phyloP scores from a whole-genome alignment of 2,888 invertebrate species.

The Micoletzkya japonica region DNA sequence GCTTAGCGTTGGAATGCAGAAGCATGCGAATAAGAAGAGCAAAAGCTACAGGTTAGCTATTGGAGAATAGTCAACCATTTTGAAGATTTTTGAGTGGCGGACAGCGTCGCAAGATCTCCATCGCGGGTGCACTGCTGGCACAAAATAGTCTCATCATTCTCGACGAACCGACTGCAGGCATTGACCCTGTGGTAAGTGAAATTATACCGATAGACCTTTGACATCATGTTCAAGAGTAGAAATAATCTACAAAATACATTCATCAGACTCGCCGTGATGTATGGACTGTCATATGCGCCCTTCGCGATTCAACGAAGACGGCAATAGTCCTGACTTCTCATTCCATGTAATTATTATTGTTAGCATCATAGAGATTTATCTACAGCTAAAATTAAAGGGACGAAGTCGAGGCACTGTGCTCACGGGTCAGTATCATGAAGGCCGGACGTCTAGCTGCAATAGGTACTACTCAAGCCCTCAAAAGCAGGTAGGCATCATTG shows the following conservation, averaged over 20 bases:
- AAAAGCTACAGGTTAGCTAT: constrained; percentile 32
- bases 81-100: constrained; percentile 70
- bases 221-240: background rate
- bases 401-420: constrained; percentile 56
- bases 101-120: constrained; percentile 79
- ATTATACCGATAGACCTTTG: no score
- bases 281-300: constrained; percentile 63
- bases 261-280: constrained; percentile 72
- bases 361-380: no score
- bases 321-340: constrained; percentile 68
- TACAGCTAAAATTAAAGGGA: constrained; percentile 25
- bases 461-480: constrained; percentile 57
- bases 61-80: background rate
- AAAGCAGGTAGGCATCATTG: no score
- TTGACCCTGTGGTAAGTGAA: constrained; percentile 69
- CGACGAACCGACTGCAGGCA: constrained; percentile 65
- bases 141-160: constrained; percentile 75
- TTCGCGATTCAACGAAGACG: constrained; percentile 31
- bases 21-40: constrained; percentile 51
- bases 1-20: constrained; percentile 49
- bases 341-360: constrained; percentile 48
- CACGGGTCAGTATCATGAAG: constrained; percentile 57
- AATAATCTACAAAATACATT: background rate
- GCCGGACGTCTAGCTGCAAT: constrained; percentile 55
- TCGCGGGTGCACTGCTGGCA: constrained; percentile 78